Evolutionary conservation across 2,797 vertebrate genomes (phyloP), one percentile per base, ranked within the genome.

Genomic region (Cossypha polioptera): DNA sequence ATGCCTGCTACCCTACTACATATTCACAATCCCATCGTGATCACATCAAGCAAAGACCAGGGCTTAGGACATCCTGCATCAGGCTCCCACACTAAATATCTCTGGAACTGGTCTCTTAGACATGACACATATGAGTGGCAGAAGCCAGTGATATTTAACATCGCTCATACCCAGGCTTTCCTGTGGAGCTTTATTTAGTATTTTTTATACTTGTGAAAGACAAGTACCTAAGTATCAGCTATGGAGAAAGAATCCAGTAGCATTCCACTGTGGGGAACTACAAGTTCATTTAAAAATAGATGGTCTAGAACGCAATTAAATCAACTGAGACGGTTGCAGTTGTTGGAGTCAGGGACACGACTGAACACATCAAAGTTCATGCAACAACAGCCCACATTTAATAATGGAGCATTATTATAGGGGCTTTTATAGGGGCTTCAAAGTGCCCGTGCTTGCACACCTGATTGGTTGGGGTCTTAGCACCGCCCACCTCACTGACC

Each of bases 41-140:
- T 74, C 33, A 66, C 21, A 50, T 9, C 18, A n/a, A 18, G 21
- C 35, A 84, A 83, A 76, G 59, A 50, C 16, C 38, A 65, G 35
- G 1, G 3, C 1, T 88, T 29, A 62, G 38, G 42, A 47, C 57
- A 58, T 19, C 38, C 0, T 0, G 0, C 18, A 89, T 29, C 50
- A 54, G 51, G 59, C 43, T 75, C 25, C 63, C 42, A 63, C 35
- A 63, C 12, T 19, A 31, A 51, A 33, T 53, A 72, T 31, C 38
- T 33, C n/a, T 0, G 1, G 25, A 86, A 62, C 6, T 2, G 3
- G 40, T 38, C 26, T 71, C 47, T 19, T 50, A 82, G 68, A 62
- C 3, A 2, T 29, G 40, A 40, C 26, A 45, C 10, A 16, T 6
- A 29, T 16, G 13, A 28, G 20, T 35, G 47, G 42, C 42, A 85